Conservation (phyloP, 1,140 invertebrate species). For the Megathymus violae region DNA sequence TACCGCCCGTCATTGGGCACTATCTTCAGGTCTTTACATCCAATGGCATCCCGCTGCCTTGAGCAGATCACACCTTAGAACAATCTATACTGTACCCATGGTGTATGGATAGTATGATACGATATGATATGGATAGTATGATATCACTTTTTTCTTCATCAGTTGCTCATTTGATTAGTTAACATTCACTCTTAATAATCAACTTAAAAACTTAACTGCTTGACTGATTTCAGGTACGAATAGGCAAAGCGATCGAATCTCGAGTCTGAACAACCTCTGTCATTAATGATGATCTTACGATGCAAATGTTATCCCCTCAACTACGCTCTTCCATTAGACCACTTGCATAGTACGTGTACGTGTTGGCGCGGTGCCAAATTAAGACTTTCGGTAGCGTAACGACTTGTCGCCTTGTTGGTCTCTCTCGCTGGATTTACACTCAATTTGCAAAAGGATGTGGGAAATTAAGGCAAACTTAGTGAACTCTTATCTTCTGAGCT, state of each 20-base stretch:
- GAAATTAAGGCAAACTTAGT: constrained; percentile 3
- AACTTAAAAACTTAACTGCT: too few species aligned
- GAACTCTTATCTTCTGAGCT: not conserved
- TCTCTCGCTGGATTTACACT: constrained; percentile 2
- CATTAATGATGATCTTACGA: not conserved
- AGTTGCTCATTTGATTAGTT: too few species aligned
- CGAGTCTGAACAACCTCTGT: not conserved
- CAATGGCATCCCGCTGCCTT: too few species aligned
- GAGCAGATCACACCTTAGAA: too few species aligned
- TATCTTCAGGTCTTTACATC: too few species aligned
- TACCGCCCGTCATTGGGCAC: too few species aligned
- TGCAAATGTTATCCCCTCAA: constrained; percentile 6
- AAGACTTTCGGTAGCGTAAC: constrained; percentile 12
- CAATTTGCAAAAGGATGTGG: not conserved
- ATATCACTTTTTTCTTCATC: too few species aligned
- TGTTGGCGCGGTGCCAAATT: constrained; percentile 10
- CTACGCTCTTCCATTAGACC: constrained; percentile 1
- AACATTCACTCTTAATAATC: too few species aligned
- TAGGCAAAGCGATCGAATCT: not conserved
- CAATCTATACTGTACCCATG: too few species aligned
- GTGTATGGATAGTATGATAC: too few species aligned
- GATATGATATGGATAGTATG: too few species aligned
- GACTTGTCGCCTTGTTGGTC: constrained; percentile 16
- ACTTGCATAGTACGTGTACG: constrained; percentile 6
- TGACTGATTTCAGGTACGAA: not conserved